These are phyloP conservation scores for Harpalus rufipes DNA, from an alignment of 2,888 invertebrate species.

Conservation along the genomic window DNA sequence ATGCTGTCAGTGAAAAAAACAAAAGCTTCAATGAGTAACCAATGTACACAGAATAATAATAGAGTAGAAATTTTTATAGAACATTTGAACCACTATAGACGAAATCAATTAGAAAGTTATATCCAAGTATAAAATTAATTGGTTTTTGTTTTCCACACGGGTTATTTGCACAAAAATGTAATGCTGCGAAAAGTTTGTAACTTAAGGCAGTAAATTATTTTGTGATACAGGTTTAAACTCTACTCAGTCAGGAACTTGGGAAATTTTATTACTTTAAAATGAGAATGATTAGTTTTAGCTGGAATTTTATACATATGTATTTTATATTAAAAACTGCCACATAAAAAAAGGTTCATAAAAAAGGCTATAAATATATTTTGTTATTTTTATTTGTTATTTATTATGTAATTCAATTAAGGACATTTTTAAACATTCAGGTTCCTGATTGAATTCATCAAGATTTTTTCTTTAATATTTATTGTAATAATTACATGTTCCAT, in stretches of 20 bases:
- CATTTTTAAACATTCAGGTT: conserved; percentile 4
- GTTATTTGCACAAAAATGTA: conserved; percentile 61
- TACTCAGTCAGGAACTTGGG: conserved; percentile 32
- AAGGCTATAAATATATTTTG: conserved; percentile 30
- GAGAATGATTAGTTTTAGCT: not conserved
- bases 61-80: conserved; percentile 76
- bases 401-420: conserved; percentile 15
- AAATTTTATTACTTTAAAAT: conserved; percentile 20
- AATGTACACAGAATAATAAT: conserved; percentile 66
- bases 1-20: conserved; percentile 70
- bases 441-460: conserved; percentile 13
- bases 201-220: conserved; percentile 27
- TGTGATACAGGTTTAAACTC: conserved; percentile 54
- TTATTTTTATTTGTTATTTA: conserved; percentile 36
- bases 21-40: conserved; percentile 2
- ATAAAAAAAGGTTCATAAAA: not conserved
- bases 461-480: conserved; percentile 27
- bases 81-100: conserved; percentile 76
- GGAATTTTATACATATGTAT: conserved; percentile 21
- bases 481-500: conserved; percentile 48
- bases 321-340: conserved; percentile 37
- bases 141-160: conserved; percentile 46
- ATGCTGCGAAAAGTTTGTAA: not conserved
- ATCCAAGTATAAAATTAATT: conserved; percentile 68
- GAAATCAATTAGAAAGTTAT: conserved; percentile 71